These are phyloP conservation scores for Pseudococcus viburni DNA, from an alignment of 2,888 invertebrate genomes.

Conservation along the genomic window DNA sequence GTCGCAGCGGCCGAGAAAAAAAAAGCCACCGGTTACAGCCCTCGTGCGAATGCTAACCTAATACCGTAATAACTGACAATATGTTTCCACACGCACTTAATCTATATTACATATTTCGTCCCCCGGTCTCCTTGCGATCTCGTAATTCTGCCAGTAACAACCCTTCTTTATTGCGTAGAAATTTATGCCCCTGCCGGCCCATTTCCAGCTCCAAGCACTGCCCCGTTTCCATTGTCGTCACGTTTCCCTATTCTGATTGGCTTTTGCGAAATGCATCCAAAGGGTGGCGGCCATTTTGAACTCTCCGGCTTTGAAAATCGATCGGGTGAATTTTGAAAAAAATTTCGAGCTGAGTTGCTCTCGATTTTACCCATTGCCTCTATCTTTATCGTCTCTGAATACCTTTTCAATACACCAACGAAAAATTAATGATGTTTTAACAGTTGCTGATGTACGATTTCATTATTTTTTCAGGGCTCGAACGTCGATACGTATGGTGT, in stretches of 20 bases:
- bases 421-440: conserved; percentile 33
- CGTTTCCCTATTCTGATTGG: background rate
- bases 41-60: conserved; percentile 58
- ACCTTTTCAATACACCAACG: background rate
- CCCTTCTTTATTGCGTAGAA: background rate
- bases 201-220: background rate
- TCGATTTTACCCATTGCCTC: background rate
- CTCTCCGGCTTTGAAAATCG: background rate
- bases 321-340: background rate
- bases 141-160: background rate
- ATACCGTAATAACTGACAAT: conserved; percentile 62
- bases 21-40: conserved; percentile 59
- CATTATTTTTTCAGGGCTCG: background rate
- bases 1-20: conserved; percentile 30
- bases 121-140: background rate
- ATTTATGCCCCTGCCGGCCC: background rate
- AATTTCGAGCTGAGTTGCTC: too few species aligned
- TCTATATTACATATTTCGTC: conserved; percentile 61
- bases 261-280: background rate
- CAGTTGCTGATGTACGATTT: conserved; percentile 13
- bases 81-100: conserved; percentile 63
- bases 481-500: background rate
- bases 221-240: conserved; percentile 5
- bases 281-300: conserved; percentile 30
- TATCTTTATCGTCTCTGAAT: background rate